phyloP scores from a whole-genome alignment of 1,140 invertebrate genomes.

The Drosophila kohkoa region DNA sequence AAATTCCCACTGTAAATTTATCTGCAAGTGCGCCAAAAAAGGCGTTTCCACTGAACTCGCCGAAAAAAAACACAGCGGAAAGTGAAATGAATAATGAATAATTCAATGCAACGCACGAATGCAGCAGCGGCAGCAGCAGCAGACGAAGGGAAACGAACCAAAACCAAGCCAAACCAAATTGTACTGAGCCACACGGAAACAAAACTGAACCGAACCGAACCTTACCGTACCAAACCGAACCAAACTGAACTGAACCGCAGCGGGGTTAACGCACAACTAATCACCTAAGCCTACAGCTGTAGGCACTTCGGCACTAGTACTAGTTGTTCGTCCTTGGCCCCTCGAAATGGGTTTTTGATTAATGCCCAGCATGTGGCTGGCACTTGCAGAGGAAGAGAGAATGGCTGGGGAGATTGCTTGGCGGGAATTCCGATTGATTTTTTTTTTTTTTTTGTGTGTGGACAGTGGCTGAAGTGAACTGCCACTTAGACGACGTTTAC shows the following conservation, averaged over 20 bases:
- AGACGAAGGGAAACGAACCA: neutral
- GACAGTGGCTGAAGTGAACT: slow-evolving; percentile 12
- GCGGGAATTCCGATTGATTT: slow-evolving; percentile 64
- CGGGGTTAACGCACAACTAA: slow-evolving; percentile 80
- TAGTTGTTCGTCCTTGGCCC: slow-evolving; percentile 22
- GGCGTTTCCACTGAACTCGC: slow-evolving; percentile 23
- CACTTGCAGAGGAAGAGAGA: no score
- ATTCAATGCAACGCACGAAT: slow-evolving; percentile 68
- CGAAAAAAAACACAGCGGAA: slow-evolving; percentile 8
- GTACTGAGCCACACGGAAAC: slow-evolving; percentile 22
- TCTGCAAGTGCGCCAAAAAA: slow-evolving; percentile 16
- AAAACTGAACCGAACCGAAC: neutral
- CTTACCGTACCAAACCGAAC: slow-evolving; percentile 20
- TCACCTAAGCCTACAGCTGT: slow-evolving; percentile 47
- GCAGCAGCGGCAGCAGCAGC: slow-evolving; percentile 32
- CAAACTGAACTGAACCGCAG: slow-evolving; percentile 33
- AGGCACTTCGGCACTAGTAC: neutral
- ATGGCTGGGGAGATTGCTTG: slow-evolving; percentile 1
- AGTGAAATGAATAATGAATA: slow-evolving; percentile 58
- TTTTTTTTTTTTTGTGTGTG: slow-evolving; percentile 41
- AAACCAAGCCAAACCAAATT: slow-evolving; percentile 30
- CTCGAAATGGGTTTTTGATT: slow-evolving; percentile 78
- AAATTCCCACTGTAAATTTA: slow-evolving; percentile 39
- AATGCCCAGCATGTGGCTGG: slow-evolving; percentile 46
- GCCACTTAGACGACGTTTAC: slow-evolving; percentile 9